Percentiles rank a stretch among this genome's conserved stretches.
Evolutionary conservation across 2,888 invertebrate species (phyloP).

Genomic region (Drosophila testacea): DNA sequence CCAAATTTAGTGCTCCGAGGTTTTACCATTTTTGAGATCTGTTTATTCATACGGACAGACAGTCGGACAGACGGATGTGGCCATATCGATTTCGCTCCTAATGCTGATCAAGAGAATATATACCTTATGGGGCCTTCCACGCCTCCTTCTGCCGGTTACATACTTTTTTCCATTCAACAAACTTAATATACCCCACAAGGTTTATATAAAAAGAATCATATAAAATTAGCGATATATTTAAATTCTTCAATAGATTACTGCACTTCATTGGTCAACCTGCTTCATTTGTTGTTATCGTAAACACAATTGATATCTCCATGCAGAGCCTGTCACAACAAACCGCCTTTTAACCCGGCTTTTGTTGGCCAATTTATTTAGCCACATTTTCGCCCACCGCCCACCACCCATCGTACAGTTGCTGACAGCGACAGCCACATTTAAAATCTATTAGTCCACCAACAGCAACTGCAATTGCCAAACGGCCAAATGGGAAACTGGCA

Average conservation of each 20-base stretch:
- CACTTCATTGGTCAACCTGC: constrained; percentile 18
- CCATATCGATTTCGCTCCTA: too few relatives aligned
- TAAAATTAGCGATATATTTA: too few relatives aligned
- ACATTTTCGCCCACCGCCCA: constrained; percentile 36
- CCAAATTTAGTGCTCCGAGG: too few relatives aligned
- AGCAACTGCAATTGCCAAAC: constrained; percentile 30
- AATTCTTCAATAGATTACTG: constrained; percentile 5
- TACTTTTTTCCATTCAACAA: too few relatives aligned
- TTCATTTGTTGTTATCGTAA: constrained; percentile 14
- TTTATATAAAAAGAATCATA: too few relatives aligned
- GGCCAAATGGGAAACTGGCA: constrained; percentile 21
- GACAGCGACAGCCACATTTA: constrained; percentile 76
- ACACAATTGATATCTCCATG: constrained; percentile 53
- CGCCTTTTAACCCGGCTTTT: constrained; percentile 50
- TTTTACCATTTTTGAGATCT: too few relatives aligned
- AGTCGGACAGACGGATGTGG: too few relatives aligned
- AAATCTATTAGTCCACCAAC: constrained; percentile 71
- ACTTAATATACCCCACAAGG: too few relatives aligned
- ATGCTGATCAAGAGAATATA: too few relatives aligned
- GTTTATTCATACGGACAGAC: too few relatives aligned
- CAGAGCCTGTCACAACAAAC: constrained; percentile 65
- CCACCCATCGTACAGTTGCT: constrained; percentile 46
- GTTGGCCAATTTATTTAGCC: constrained; percentile 65
- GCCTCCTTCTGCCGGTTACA: too few relatives aligned
- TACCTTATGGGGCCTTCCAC: too few relatives aligned